phyloP scores from a whole-genome alignment of 2,797 vertebrate species.

The Enteromius treurensis region DNA sequence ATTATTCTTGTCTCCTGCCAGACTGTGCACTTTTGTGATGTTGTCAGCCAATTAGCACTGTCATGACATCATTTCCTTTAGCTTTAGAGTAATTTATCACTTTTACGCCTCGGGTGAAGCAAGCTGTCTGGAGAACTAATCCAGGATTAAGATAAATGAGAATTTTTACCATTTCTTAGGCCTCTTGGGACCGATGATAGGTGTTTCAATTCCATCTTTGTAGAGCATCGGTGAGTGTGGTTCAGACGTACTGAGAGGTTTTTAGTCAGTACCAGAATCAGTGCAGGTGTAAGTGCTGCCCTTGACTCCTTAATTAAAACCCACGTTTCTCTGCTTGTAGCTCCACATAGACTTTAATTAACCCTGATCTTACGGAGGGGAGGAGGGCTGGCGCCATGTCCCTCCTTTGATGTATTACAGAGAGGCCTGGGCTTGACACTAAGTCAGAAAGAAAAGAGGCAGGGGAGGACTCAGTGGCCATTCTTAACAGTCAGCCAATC shows the following conservation, averaged over 20 bases:
- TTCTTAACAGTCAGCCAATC: conserved; percentile 4
- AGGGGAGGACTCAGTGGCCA: not conserved
- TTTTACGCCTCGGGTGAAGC: not conserved
- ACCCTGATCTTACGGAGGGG: conserved; percentile 45
- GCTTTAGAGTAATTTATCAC: not conserved
- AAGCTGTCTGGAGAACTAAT: not conserved
- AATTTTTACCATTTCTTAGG: not conserved
- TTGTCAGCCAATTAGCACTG: not conserved
- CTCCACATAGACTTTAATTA: conserved; percentile 54
- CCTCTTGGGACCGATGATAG: not conserved
- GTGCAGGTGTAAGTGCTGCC: conserved; percentile 39
- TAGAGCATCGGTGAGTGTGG: not conserved
- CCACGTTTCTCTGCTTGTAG: conserved; percentile 32
- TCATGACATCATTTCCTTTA: not conserved
- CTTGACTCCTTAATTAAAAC: conserved; percentile 40
- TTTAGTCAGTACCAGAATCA: conserved; percentile 1
- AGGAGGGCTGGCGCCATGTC: conserved; percentile 33
- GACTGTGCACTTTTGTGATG: not conserved
- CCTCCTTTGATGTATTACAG: conserved; percentile 53
- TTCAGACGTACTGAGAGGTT: not conserved
- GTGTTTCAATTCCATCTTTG: not conserved
- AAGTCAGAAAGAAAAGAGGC: not conserved
- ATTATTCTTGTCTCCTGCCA: not conserved
- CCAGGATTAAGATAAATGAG: not conserved
- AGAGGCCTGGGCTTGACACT: conserved; percentile 38